Percentiles rank a stretch among this genome's conserved stretches.
phyloP scores from a whole-genome alignment of 1,140 invertebrate genomes.

The Hydropsyche tenuis region DNA sequence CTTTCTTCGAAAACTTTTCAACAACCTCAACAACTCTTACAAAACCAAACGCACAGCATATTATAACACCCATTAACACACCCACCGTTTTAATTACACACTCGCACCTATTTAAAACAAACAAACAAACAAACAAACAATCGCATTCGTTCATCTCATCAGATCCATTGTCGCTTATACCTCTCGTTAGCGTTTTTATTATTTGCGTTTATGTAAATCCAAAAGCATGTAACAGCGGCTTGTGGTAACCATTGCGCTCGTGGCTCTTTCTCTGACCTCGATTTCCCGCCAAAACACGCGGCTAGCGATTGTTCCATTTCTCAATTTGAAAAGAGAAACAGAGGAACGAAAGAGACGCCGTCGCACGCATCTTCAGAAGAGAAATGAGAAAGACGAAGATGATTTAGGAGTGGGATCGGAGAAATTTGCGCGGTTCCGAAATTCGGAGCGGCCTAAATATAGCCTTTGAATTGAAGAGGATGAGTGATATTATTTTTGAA shows the following conservation, averaged over 20 bases:
- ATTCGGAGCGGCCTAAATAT: not conserved
- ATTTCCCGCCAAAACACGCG: slow-evolving; percentile 47
- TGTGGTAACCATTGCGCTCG: slow-evolving; percentile 13
- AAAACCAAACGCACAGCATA: no score
- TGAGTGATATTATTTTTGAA: no score
- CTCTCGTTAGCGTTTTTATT: not conserved
- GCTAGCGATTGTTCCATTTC: slow-evolving; percentile 47
- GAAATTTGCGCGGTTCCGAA: slow-evolving; percentile 2
- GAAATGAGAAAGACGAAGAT: not conserved
- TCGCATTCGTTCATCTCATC: no score
- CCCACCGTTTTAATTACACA: no score
- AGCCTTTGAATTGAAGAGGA: no score
- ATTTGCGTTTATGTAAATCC: slow-evolving; percentile 35
- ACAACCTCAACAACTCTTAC: no score
- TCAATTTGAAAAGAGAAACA: slow-evolving; percentile 48
- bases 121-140: no score
- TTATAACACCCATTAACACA: no score
- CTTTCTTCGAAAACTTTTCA: no score
- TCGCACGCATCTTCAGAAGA: no score
- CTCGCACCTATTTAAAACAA: no score
- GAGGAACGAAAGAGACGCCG: not conserved
- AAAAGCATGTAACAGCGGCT: slow-evolving; percentile 26
- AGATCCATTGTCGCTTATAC: no score
- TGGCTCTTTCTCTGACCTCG: slow-evolving; percentile 48
- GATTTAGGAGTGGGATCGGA: not conserved